Evolutionary conservation across 2,113 vertebrate species (phyloP), one percentile per base, ranked within the genome.

Genomic region (Empidonax alnorum): DNA sequence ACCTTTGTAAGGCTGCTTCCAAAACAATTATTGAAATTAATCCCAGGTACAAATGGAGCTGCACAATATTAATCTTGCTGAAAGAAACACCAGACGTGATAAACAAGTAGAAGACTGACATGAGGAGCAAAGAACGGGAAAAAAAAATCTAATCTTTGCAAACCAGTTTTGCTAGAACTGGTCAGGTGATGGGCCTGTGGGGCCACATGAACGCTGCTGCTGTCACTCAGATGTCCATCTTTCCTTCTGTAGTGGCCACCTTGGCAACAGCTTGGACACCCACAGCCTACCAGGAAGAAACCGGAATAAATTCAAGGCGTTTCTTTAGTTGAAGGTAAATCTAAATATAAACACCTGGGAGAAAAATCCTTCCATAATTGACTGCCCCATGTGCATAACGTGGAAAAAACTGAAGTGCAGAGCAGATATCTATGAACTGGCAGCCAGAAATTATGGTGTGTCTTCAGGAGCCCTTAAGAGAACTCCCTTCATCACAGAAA

Each of bases 11-110:
- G 87, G 65, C 86, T 66, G 55, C 86, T 84, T 46, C 49, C 59
- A 84, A 91, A 96, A 41, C 84, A 93, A 73, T 81, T 93, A 91
- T 65, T 90, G 69, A 93, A 93, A 91, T 85, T 94, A 96, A 97
- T 96, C 92, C 90, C 59, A 63, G 68, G 44, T 78, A 90, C 67
- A 84, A 94, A 80, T 76, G 75, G 81, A 91, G 87, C 87, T 93
- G 76, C 78, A 47, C 68, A 83, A 62, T 75, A 89, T 67, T 91
- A 93, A 89, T 89, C 84, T 73, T 42, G n/a, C 68, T 37, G 69
- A 62, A 84, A 84, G 46, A 71, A 90, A 90, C 61, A 66, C 6
- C 22, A 28, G 39, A 20, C 13, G 17, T 4, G 23, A 59, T 58
- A 65, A 93, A 92, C 20, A 73, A 8, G 71, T 2, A 39, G 68